Evolutionary conservation across 2,113 vertebrate genomes (phyloP).

Genomic region (Sebastes fasciatus): DNA sequence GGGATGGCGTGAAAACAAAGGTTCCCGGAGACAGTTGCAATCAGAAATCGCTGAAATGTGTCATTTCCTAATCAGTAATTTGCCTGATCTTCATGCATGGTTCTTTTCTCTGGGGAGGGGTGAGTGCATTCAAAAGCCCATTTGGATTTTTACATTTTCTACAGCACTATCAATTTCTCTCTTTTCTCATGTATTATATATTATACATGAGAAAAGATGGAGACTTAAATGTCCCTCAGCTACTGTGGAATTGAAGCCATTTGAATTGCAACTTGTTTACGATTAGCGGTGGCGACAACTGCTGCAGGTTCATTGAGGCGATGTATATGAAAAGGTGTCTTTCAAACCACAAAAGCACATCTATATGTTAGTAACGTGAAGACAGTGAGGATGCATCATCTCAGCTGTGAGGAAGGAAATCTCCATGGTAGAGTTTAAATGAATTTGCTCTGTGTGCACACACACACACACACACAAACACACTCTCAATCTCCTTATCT

Average conservation of each 20-base stretch:
- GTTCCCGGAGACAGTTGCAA: neutral
- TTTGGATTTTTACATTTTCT: neutral
- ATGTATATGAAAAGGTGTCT: neutral
- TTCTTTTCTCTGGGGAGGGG: no score
- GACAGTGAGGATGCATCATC: neutral
- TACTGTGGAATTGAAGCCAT: neutral
- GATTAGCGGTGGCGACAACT: neutral
- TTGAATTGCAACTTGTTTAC: neutral
- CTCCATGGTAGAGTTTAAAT: slow-evolving; percentile 39
- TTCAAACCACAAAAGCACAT: slow-evolving; percentile 6
- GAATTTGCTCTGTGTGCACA: slow-evolving; percentile 43
- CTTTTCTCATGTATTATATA: neutral
- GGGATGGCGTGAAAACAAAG: neutral
- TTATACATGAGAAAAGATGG: neutral
- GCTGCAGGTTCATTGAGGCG: neutral
- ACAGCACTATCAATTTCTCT: neutral
- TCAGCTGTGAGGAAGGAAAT: slow-evolving; percentile 29
- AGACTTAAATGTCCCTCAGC: neutral
- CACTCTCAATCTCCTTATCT: slow-evolving; percentile 70
- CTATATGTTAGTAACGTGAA: slow-evolving; percentile 1
- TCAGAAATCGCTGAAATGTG: neutral
- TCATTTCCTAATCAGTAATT: slow-evolving; percentile 8
- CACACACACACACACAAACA: slow-evolving; percentile 22
- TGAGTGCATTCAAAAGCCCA: neutral
- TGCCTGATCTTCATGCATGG: neutral